Evolutionary conservation across 2,888 invertebrate genomes (phyloP).

Genomic region (Cheilosia pagana): DNA sequence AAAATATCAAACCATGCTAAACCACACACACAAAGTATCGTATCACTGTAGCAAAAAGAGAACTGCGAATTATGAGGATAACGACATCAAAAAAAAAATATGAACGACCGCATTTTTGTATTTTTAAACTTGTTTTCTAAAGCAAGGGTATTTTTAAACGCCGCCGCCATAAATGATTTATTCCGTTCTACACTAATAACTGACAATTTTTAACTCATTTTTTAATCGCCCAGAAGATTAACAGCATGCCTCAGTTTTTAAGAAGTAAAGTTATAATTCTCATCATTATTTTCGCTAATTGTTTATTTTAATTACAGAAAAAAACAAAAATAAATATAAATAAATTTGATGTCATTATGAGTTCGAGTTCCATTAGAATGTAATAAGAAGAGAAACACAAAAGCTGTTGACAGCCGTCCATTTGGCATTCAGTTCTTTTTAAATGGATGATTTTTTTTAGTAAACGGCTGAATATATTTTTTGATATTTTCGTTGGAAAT

Average conservation of each 20-base stretch:
- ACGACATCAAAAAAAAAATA: not conserved
- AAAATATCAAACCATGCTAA: too few relatives aligned
- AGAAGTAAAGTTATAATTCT: not conserved
- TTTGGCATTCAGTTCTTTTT: not conserved
- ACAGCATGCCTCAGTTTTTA: too few relatives aligned
- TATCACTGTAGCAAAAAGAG: not conserved
- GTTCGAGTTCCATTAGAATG: not conserved
- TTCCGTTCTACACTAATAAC: not conserved
- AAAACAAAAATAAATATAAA: conserved; percentile 11
- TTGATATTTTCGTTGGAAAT: too few relatives aligned
- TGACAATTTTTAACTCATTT: not conserved
- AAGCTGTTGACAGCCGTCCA: conserved; percentile 18
- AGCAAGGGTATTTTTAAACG: not conserved
- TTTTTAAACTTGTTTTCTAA: not conserved
- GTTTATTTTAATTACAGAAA: not conserved
- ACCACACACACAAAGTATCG: too few relatives aligned
- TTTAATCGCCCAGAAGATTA: conserved; percentile 6
- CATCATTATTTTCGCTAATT: not conserved
- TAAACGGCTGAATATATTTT: not conserved
- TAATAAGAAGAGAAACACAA: conserved; percentile 16
- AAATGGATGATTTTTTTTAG: not conserved
- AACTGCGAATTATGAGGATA: not conserved
- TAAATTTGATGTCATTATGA: conserved; percentile 23
- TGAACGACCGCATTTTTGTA: not conserved
- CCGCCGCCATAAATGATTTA: not conserved